Base-by-base conservation (phyloP, 2,113 vertebrate species). In the Nematolebias whitei region DNA sequence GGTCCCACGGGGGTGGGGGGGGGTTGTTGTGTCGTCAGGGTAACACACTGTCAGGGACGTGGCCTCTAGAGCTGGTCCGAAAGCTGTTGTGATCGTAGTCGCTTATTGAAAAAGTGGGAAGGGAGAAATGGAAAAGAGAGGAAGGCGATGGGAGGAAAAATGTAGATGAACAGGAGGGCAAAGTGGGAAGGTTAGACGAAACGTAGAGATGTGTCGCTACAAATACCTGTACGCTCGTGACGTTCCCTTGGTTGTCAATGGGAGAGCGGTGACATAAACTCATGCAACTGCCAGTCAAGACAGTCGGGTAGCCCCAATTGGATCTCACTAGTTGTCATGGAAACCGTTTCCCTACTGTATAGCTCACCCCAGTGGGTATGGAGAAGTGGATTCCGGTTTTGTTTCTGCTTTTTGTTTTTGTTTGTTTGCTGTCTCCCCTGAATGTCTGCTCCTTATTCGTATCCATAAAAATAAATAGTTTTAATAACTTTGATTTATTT, bases 291-390 rank as follows among this genome's bases (percentile, higher is more conserved):
- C 82, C 83, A 74, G n/a, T 83, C 85, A 84, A 48, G 62, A 75
- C n/a, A n/a, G n/a, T n/a, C n/a, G n/a, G n/a, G n/a, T 80, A 54
- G 45, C 68, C 68, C 65, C 66, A 59, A 41, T 76, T 77, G 75
- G 68, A 58, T 87, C 74, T 65, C 54, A 48, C 65, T 19, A 40
- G 87, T 88, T 87, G 79, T 78, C 65, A 81, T 87, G 72, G 88
- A 76, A 70, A 86, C 88, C 0, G 5, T 55, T 66, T 50, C 73
- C 12, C 71, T 72, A 63, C 71, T 4, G 0, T 12, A 43, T 12
- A 55, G 50, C 44, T 48, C 61, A 60, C 55, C 60, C 45, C 39
- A 5, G 15, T 24, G 69, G 74, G 65, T 29, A 40, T 44, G 59
- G 40, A 67, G 67, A 73, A 79, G 68, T 20, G 70, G 45, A 58